A percentile compares a stretch with the other conserved stretches of the same genome.
phyloP scores from a whole-genome alignment of 2,888 invertebrate species.

The Noctua pronuba region DNA sequence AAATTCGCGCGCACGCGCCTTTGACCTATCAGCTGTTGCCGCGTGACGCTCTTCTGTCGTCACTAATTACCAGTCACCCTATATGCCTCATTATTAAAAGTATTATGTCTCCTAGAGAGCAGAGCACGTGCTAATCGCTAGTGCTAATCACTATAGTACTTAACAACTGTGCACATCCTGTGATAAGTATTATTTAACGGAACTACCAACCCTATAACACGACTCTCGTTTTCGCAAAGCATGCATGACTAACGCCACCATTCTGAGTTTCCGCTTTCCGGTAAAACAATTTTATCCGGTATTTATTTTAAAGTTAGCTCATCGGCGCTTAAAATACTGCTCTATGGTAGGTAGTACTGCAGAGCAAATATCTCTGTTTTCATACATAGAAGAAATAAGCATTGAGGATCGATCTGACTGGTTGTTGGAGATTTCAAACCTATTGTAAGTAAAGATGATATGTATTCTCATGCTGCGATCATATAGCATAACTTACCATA shows the following conservation, averaged over 20 bases:
- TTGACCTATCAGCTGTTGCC: too few relatives aligned
- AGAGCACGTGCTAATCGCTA: not conserved
- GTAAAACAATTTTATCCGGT: constrained; percentile 35
- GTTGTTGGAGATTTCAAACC: too few relatives aligned
- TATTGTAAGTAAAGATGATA: too few relatives aligned
- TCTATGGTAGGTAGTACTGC: too few relatives aligned
- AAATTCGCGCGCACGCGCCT: too few relatives aligned
- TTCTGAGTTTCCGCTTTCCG: constrained; percentile 49
- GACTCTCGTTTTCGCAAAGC: constrained; percentile 42
- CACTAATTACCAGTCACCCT: too few relatives aligned
- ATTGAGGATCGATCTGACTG: too few relatives aligned
- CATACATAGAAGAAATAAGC: too few relatives aligned
- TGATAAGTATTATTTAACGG: not conserved
- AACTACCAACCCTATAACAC: constrained; percentile 25
- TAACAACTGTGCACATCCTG: not conserved
- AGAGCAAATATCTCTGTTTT: too few relatives aligned
- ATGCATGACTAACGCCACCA: constrained; percentile 40
- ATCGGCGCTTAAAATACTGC: not conserved
- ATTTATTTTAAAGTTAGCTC: constrained; percentile 24
- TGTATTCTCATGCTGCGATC: too few relatives aligned
- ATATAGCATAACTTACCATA: too few relatives aligned
- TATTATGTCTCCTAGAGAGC: not conserved
- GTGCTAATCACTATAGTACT: not conserved
- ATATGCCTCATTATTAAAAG: not conserved
- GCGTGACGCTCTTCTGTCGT: too few relatives aligned